Evolutionary conservation across 2,888 invertebrate genomes (phyloP).

Genomic region (Trichopoda pennipes): DNA sequence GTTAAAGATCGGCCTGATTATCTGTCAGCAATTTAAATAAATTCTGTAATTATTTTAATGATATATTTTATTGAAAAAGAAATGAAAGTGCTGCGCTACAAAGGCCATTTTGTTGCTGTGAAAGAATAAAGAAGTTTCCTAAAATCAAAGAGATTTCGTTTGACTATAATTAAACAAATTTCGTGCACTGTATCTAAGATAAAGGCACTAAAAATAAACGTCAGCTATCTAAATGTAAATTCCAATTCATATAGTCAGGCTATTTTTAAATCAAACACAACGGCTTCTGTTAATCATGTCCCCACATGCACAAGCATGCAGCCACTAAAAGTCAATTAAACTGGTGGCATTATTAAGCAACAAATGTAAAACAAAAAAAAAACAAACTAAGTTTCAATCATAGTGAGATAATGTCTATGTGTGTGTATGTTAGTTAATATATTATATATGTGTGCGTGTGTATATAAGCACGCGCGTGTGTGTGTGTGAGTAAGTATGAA

Average conservation of each 20-base stretch:
- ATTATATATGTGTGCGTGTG: neutral
- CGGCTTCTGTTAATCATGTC: conserved; percentile 3
- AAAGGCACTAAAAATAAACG: neutral
- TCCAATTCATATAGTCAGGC: conserved; percentile 23
- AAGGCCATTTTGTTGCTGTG: too few relatives aligned
- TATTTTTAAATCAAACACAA: conserved; percentile 42
- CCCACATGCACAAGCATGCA: conserved; percentile 10
- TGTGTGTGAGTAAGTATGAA: neutral
- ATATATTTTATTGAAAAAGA: too few relatives aligned
- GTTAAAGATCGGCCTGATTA: too few relatives aligned
- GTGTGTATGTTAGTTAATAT: neutral
- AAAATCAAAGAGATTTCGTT: neutral
- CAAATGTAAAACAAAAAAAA: too few relatives aligned
- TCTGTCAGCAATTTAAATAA: too few relatives aligned
- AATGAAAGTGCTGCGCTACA: too few relatives aligned
- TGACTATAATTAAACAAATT: neutral
- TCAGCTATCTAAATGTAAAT: conserved; percentile 5
- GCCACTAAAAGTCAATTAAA: conserved; percentile 62
- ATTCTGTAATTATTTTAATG: too few relatives aligned
- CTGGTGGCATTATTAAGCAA: conserved; percentile 36
- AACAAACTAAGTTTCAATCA: neutral
- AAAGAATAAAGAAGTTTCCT: neutral
- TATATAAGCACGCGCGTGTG: neutral
- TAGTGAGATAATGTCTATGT: conserved; percentile 3
- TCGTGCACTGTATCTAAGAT: neutral